Evolutionary conservation across 2,113 vertebrate species (phyloP).

Genomic region (Oryzias melastigma): DNA sequence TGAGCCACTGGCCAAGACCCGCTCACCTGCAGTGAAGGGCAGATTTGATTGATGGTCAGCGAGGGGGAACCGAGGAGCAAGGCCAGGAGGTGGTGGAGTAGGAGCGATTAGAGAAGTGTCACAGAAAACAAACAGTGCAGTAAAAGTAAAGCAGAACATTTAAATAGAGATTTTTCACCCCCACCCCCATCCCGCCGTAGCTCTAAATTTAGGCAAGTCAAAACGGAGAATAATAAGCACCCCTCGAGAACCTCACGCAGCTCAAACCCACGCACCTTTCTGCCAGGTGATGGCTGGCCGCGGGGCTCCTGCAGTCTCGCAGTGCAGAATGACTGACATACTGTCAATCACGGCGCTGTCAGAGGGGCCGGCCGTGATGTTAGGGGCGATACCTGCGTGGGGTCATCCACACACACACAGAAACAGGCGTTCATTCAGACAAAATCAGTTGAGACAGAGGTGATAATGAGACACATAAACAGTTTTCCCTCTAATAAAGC

Average conservation of each 20-base stretch:
- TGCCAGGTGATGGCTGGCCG: conserved; percentile 97
- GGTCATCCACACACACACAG: conserved; percentile 22
- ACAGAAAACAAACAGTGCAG: conserved; percentile 35
- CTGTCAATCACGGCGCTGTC: conserved; percentile 96
- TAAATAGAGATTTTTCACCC: conserved; percentile 12
- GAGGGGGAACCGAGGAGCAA: conserved; percentile 7
- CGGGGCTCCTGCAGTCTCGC: conserved; percentile 93
- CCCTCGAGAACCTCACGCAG: conserved; percentile 18
- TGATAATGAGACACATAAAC: conserved; percentile 66
- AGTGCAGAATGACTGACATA: conserved; percentile 90
- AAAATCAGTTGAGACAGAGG: conserved; percentile 52
- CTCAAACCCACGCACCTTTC: conserved; percentile 81
- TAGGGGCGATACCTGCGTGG: conserved; percentile 90
- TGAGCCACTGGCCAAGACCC: conserved; percentile 92
- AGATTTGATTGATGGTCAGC: conserved; percentile 41
- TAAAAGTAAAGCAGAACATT: conserved; percentile 20
- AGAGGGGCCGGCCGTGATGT: conserved; percentile 93
- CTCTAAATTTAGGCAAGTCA: conserved; percentile 20
- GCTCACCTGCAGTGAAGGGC: conserved; percentile 81
- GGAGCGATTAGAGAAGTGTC: conserved; percentile 53
- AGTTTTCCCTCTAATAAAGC: conserved; percentile 58
- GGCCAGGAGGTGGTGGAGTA: not conserved
- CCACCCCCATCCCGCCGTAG: not conserved
- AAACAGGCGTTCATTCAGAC: conserved; percentile 13
- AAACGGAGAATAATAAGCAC: conserved; percentile 33